phyloP scores from a whole-genome alignment of 1,140 invertebrate species.

The Wasmannia auropunctata region DNA sequence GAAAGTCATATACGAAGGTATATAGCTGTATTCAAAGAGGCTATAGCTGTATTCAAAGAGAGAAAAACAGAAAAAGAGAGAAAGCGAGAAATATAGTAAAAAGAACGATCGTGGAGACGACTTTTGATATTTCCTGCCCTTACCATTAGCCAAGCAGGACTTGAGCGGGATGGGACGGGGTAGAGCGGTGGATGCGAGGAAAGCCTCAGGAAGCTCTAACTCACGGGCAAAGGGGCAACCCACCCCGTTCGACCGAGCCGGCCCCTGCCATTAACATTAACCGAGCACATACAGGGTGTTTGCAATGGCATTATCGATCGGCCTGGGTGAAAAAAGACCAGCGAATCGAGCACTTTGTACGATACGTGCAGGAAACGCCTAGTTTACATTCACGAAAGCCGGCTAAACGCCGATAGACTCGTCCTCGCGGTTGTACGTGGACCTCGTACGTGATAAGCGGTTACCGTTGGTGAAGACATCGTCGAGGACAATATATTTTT shows the following conservation, averaged over 20 bases:
- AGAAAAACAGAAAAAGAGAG: not conserved
- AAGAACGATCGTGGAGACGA: conserved; percentile 58
- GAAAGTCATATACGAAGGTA: not conserved
- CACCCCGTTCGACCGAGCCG: conserved; percentile 66
- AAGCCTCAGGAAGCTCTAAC: conserved; percentile 81
- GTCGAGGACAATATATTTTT: conserved; percentile 48
- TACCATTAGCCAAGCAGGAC: conserved; percentile 73
- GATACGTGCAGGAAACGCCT: conserved; percentile 74
- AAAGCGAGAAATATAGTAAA: conserved; percentile 28
- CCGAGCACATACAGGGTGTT: conserved; percentile 77
- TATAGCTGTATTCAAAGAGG: not conserved
- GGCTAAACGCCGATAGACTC: conserved; percentile 73
- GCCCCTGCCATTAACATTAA: conserved; percentile 81
- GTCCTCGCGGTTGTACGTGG: conserved; percentile 62
- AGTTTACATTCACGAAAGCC: conserved; percentile 76
- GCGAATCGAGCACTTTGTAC: conserved; percentile 75
- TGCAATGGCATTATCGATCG: conserved; percentile 78
- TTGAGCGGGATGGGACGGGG: conserved; percentile 46
- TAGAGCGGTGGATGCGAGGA: conserved; percentile 73
- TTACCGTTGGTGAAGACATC: conserved; percentile 54
- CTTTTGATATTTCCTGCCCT: conserved; percentile 79
- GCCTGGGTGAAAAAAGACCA: conserved; percentile 72
- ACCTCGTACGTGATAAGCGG: conserved; percentile 44
- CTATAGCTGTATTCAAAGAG: not conserved
- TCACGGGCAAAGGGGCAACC: conserved; percentile 76